Evolutionary conservation across 2,113 vertebrate species (phyloP).

Genomic region (Protobothrops mucrosquamatus): DNA sequence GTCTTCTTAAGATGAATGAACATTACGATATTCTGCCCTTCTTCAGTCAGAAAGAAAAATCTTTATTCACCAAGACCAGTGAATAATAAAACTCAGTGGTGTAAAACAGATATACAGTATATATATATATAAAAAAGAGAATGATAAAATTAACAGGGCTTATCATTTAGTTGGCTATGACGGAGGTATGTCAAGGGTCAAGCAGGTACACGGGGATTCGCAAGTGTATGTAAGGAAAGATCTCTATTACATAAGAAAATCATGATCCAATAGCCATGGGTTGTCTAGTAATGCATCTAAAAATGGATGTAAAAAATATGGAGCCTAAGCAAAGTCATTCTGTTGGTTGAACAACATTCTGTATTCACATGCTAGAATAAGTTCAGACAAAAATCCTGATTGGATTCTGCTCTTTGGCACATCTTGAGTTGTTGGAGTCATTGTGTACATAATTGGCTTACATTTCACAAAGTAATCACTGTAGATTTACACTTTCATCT

Average conservation of each 20-base stretch:
- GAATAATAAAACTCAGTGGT: background rate
- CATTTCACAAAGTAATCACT: constrained; percentile 34
- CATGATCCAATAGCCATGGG: background rate
- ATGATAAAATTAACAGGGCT: background rate
- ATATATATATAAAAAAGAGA: background rate
- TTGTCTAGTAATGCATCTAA: background rate
- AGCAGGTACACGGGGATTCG: background rate
- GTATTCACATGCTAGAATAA: background rate
- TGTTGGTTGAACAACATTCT: background rate
- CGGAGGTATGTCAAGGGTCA: background rate
- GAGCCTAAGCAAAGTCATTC: background rate
- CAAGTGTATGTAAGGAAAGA: background rate
- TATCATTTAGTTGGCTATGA: background rate
- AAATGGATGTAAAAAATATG: background rate
- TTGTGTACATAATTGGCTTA: constrained; percentile 14
- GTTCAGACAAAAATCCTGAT: background rate
- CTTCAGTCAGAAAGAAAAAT: background rate
- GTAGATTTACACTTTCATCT: constrained; percentile 44
- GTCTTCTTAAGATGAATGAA: background rate
- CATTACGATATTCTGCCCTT: background rate
- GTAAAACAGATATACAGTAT: background rate
- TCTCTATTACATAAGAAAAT: background rate
- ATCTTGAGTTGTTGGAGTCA: background rate
- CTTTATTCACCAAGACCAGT: background rate
- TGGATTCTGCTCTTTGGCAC: background rate